phyloP scores from a whole-genome alignment of 2,888 invertebrate species.

The Pachliopta kotzebuea region DNA sequence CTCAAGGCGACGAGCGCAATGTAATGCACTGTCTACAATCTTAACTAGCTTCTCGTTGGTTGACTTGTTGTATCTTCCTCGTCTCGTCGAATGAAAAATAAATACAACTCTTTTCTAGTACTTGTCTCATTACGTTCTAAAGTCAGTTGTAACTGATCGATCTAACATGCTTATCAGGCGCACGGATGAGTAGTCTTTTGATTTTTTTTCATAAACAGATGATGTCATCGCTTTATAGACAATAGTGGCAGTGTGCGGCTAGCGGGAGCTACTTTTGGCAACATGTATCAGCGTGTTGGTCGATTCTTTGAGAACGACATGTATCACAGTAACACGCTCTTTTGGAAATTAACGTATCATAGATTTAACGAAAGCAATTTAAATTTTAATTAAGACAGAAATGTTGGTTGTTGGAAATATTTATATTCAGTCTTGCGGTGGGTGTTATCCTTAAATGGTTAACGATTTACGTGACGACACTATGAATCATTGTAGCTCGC shows the following conservation, averaged over 20 bases:
- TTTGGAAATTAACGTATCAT: no score
- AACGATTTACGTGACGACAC: not conserved
- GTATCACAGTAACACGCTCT: not conserved
- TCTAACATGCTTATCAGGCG: conserved; percentile 21
- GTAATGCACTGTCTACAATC: no score
- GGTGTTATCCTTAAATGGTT: conserved; percentile 3
- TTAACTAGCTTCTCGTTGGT: no score
- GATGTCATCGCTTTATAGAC: conserved; percentile 36
- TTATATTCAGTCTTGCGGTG: no score
- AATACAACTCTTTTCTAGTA: no score
- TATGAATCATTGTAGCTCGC: conserved; percentile 1
- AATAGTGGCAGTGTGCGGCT: conserved; percentile 33
- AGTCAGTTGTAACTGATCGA: not conserved
- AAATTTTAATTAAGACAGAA: no score
- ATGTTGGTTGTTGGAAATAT: no score
- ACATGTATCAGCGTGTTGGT: not conserved
- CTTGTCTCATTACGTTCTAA: not conserved
- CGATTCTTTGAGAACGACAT: not conserved
- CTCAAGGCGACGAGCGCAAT: no score
- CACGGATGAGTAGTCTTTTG: conserved; percentile 27
- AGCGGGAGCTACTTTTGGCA: not conserved
- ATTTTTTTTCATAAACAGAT: conserved; percentile 34
- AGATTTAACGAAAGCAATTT: no score
- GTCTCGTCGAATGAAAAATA: no score
- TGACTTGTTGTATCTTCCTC: no score